phyloP scores from a whole-genome alignment of 92 coral and sea anemone genomes.

The Epizoanthus ramosus region DNA sequence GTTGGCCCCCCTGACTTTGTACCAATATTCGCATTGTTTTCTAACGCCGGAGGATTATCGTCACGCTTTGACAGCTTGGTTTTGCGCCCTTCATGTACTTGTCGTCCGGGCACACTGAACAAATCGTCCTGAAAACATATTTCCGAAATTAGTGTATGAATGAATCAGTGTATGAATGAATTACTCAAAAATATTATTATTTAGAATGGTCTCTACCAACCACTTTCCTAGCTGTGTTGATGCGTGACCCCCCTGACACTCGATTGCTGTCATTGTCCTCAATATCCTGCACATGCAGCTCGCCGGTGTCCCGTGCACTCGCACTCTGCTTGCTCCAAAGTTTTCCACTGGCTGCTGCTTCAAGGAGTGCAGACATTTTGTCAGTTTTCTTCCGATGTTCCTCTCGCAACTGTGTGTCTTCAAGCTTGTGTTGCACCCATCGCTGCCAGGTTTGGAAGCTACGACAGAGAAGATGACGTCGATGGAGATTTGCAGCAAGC shows the following conservation, averaged over 20 bases:
- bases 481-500: constrained; percentile 69
- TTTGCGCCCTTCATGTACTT: not conserved
- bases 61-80: not conserved
- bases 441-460: constrained; percentile 78
- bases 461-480: constrained; percentile 63
- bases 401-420: constrained; percentile 68
- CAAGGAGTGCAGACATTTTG: constrained; percentile 89
- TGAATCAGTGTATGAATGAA: too few species aligned
- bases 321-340: constrained; percentile 76
- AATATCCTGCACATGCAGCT: constrained; percentile 41
- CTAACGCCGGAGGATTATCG: not conserved
- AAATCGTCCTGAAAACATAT: constrained; percentile 10
- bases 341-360: constrained; percentile 92
- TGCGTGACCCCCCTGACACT: constrained; percentile 25
- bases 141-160: not conserved
- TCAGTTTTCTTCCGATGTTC: constrained; percentile 79
- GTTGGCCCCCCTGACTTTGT: constrained; percentile 5
- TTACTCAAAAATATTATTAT: too few species aligned
- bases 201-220: constrained; percentile 28
- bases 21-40: constrained; percentile 4
- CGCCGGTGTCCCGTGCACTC: not conserved
- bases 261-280: constrained; percentile 45
- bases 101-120: not conserved
- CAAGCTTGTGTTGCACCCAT: constrained; percentile 68
- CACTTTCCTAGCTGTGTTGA: constrained; percentile 79